Conservation (phyloP, 2,797 vertebrate genomes). For the Acipenser transmontanus region DNA sequence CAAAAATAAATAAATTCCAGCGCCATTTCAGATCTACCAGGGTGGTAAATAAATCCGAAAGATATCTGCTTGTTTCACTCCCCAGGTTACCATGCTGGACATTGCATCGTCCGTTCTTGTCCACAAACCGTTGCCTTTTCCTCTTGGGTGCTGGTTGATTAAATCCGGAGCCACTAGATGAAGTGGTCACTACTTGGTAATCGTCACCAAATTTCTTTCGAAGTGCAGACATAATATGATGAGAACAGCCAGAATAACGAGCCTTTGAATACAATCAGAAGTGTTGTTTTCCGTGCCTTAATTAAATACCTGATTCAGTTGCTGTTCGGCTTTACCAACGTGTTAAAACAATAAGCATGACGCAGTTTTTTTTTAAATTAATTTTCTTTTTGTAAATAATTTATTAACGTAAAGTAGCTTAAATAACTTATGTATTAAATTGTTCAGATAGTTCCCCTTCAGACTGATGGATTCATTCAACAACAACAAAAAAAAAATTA, state of each 20-base stretch:
- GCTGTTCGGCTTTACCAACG: conserved; percentile 40
- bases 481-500: too few relatives aligned
- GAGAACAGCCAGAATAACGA: conserved; percentile 41
- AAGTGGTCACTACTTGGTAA: conserved; percentile 98
- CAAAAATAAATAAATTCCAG: conserved; percentile 96
- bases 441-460: too few relatives aligned
- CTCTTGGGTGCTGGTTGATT: conserved; percentile 74
- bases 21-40: conserved; percentile 97
- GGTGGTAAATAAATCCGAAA: conserved; percentile 94
- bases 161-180: conserved; percentile 85
- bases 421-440: too few relatives aligned
- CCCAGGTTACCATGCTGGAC: conserved; percentile 97
- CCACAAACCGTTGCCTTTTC: conserved; percentile 92
- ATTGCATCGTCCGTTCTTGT: conserved; percentile 97
- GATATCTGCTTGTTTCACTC: conserved; percentile 90
- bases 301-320: conserved; percentile 40
- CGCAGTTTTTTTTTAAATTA: too few relatives aligned
- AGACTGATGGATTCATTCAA: too few relatives aligned
- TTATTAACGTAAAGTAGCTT: too few relatives aligned
- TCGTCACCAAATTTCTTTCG: conserved; percentile 98
- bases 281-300: conserved; percentile 25
- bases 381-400: too few relatives aligned
- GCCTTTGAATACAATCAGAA: conserved; percentile 31
- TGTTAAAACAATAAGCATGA: conserved; percentile 10
- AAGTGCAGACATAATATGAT: conserved; percentile 93